Base-by-base conservation (phyloP, 2,113 vertebrate genomes). In the Phycodurus eques region DNA sequence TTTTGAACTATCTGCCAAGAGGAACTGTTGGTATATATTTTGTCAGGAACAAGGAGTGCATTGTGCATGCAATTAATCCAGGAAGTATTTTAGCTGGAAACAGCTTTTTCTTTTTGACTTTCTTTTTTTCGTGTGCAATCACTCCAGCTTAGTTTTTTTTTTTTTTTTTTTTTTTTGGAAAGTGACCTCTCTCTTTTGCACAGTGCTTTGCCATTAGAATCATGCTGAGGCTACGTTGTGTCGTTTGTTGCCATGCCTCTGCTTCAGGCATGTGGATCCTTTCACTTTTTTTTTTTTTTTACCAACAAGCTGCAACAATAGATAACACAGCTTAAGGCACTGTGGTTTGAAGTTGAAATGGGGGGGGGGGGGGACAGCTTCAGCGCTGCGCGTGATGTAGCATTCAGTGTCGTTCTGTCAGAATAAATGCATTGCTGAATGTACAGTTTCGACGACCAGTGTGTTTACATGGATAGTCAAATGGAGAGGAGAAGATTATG, bases 201-300 rank as follows among this genome's bases (percentile, higher is more conserved):
- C 84, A 71, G 70, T 42, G 54, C 76, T 85, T 75, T 80, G 74
- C 80, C 74, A 57, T 63, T 79, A 76, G 80, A 86, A 80, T 85
- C 87, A 75, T 67, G 76, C 85, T 85, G 85, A 84, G 84, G 61
- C 68, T 82, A 74, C 72, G 84, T 83, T 77, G 82, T 89, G 86
- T 91, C 84, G 85, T 88, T 88, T 87, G 90, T 91, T 91, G 88
- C 88, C 71, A 91, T 84, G 90, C 83, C 72, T 71, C 79, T 75
- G 61, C 71, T 82, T 71, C 76, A 84, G 87, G 87, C 87, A 90
- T 90, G 88, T 74, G 82, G 75, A 66, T 69, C 76, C 76, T 81
- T 88, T 86, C 73, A 67, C 73, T 68, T 70, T 61, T 47, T 66
- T 42, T 62, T 61, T 14, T 44, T 79, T 60, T 54, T 22, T 67